Base-by-base conservation (phyloP, 2,797 vertebrate species). In the Valencia hispanica region DNA sequence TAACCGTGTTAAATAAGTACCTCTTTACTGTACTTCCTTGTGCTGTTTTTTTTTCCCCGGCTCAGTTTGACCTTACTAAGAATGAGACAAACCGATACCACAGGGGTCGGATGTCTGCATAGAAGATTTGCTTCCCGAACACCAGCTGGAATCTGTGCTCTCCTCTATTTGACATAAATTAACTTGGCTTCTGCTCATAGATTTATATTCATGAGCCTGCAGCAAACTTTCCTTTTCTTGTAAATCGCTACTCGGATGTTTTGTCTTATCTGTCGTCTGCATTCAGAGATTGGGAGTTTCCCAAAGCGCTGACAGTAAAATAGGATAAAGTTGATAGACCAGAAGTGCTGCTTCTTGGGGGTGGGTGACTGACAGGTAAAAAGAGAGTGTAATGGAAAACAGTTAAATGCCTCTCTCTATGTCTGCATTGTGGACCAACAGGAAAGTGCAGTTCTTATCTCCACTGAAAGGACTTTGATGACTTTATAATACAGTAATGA, bases 251-350 rank as follows among this genome's bases (percentile, higher is more conserved):
- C 25, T 11, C 27, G 74, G 20, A 30, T 27, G 8, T 32, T 27
- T 65, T 72, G 34, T 43, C 57, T 1, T 18, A 7, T 75, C 14
- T 45, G 8, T n/a, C 10, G 1, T 4, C 7, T 43, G 8, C 4
- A 15, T 41, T 22, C 43, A 66, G 32, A 10, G 0, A 41, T 2
- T 0, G 45, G 88, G 74, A 84, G 22, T 82, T 89, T 72, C 89
- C 85, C 86, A 15, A 51, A n/a, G 50, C 34, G 18, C 0, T 85
- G 85, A 77, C 81, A 17, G 79, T 78, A 86, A 88, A 11, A 15
- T 3, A 0, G 12, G 30, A 72, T 39, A 68, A 45, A 68, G 12
- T 6, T n/a, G 68, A 72, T 25, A 0, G 14, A 74, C 72, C 18
- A 53, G 82, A 68, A 66, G 0, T 69, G 1, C n/a, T 2, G 22